Conservation (phyloP, 2,797 vertebrate species). For the Rousettus madagascariensis region DNA sequence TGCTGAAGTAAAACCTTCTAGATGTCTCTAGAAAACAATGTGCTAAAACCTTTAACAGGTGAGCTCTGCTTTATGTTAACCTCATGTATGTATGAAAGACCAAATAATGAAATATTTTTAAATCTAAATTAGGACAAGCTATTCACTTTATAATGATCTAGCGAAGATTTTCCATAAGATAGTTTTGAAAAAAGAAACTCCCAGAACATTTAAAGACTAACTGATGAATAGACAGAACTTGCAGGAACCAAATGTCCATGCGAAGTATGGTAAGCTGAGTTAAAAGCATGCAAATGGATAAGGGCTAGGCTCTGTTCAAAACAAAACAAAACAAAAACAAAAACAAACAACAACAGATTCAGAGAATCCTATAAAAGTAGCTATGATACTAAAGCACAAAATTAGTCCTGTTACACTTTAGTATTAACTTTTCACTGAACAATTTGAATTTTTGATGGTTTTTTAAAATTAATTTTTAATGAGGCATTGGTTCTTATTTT, state of each 20-base stretch:
- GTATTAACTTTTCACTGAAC: not conserved
- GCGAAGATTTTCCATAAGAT: not conserved
- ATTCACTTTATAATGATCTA: not conserved
- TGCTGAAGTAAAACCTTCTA: not conserved
- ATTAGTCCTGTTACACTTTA: not conserved
- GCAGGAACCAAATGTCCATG: not conserved
- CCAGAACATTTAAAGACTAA: not conserved
- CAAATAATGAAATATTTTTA: not conserved
- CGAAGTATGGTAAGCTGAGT: not conserved
- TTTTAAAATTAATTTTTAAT: constrained; percentile 14
- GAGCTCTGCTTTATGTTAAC: not conserved
- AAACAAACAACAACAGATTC: not conserved
- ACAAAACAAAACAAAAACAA: not conserved
- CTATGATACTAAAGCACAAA: not conserved
- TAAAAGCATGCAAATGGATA: not conserved
- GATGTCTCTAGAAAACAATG: not conserved
- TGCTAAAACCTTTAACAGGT: not conserved
- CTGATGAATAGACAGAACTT: not conserved
- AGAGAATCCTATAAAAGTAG: not conserved
- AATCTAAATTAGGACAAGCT: not conserved
- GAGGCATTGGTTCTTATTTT: not conserved
- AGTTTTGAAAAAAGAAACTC: constrained; percentile 22
- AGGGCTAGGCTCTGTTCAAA: not conserved
- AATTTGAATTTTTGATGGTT: not conserved
- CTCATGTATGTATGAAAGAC: not conserved